Evolutionary conservation across 2,888 invertebrate genomes (phyloP).

Genomic region (Deilephila porcellus): DNA sequence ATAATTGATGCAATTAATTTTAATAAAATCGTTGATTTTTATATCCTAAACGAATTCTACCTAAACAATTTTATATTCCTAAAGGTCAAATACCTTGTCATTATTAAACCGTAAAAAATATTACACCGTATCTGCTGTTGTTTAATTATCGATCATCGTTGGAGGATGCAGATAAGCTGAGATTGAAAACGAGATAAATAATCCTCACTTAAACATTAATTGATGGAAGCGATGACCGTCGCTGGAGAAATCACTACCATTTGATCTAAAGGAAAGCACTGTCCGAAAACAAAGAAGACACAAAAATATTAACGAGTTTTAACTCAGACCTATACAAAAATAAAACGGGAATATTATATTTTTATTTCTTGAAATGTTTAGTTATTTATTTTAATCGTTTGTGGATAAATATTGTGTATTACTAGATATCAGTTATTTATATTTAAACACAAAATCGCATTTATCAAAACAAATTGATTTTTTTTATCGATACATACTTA

Average conservation of each 20-base stretch:
- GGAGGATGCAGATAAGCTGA: not conserved
- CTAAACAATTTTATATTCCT: not conserved
- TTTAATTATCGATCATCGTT: not conserved
- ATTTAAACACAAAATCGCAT: not conserved
- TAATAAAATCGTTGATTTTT: not conserved
- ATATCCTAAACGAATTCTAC: not conserved
- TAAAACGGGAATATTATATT: too few relatives aligned
- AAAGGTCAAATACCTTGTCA: not conserved
- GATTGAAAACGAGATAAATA: not conserved
- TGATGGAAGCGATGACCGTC: not conserved
- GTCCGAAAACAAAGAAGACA: too few relatives aligned
- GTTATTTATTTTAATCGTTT: too few relatives aligned
- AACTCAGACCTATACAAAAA: too few relatives aligned
- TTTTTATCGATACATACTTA: too few relatives aligned
- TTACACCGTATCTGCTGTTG: not conserved
- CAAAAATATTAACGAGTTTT: too few relatives aligned
- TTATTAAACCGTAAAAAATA: not conserved
- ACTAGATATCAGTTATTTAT: too few relatives aligned
- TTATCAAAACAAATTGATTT: too few relatives aligned
- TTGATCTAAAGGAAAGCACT: not conserved
- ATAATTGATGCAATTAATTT: not conserved
- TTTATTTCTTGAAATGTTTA: too few relatives aligned
- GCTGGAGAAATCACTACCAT: not conserved
- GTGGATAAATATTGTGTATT: too few relatives aligned
- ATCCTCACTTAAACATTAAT: not conserved